A percentile compares a stretch with the other conserved stretches of the same genome.
Conservation (phyloP, 2,888 invertebrate genomes). For the Pristionchus entomophagus region DNA sequence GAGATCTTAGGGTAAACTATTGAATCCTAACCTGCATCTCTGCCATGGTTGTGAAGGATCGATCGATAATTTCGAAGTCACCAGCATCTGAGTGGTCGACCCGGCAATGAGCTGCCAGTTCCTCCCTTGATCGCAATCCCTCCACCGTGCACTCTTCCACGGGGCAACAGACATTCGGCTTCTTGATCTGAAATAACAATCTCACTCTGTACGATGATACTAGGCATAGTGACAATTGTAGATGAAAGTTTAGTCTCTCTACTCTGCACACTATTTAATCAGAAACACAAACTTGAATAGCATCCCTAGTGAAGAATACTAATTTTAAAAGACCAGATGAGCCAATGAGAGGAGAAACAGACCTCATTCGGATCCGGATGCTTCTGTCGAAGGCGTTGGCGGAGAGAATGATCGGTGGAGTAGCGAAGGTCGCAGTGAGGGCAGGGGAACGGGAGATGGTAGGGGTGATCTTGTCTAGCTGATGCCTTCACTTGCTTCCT, state of each 20-base stretch:
- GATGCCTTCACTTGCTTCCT: background rate
- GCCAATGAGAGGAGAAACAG: background rate
- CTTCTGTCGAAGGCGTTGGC: background rate
- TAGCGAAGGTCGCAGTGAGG: background rate
- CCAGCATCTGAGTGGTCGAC: background rate
- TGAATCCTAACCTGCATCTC: background rate
- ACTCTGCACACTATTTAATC: too few relatives aligned
- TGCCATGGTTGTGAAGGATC: background rate
- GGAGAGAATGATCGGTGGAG: background rate
- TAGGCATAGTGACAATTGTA: background rate
- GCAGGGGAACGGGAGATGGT: background rate
- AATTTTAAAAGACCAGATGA: too few relatives aligned
- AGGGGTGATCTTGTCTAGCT: background rate
- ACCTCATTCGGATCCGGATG: background rate
- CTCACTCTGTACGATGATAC: background rate
- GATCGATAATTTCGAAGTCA: background rate
- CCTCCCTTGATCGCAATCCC: background rate
- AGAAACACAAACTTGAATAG: too few relatives aligned
- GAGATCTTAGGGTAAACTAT: too few relatives aligned
- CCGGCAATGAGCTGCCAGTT: background rate
- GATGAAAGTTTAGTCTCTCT: background rate
- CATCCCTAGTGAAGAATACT: too few relatives aligned
- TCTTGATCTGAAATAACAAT: background rate
- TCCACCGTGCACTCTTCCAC: background rate
- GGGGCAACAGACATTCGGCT: background rate